These are phyloP conservation scores for Bombus huntii DNA, from an alignment of 1,140 invertebrate genomes.

Conservation along the genomic window DNA sequence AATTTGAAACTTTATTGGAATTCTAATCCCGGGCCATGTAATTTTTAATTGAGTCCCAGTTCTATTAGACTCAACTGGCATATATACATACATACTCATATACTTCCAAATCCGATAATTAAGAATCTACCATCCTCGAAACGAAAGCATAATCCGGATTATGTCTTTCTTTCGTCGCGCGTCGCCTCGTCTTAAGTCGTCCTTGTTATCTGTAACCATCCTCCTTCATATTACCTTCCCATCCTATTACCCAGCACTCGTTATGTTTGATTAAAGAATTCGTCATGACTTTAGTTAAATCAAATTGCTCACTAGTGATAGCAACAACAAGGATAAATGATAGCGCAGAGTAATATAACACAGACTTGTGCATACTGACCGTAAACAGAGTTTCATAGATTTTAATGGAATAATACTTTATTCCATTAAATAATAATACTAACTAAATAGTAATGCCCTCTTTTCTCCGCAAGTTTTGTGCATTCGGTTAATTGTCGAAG, in stretches of 20 bases:
- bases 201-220: conserved; percentile 58
- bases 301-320: neutral
- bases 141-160: conserved; percentile 61
- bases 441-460: too few species aligned
- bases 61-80: neutral
- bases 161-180: conserved; percentile 51
- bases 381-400: too few species aligned
- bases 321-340: neutral
- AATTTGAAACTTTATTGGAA: neutral
- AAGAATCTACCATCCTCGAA: conserved; percentile 51
- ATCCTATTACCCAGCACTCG: neutral
- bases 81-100: neutral
- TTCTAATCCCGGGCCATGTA: neutral
- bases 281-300: conserved; percentile 45
- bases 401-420: too few species aligned
- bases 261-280: conserved; percentile 58
- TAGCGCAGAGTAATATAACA: neutral
- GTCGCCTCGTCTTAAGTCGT: conserved; percentile 13
- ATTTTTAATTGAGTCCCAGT: neutral
- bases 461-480: too few species aligned
- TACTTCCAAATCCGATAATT: conserved; percentile 58
- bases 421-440: too few species aligned
- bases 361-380: too few species aligned
- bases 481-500: too few species aligned
- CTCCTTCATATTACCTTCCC: neutral